Evolutionary conservation across 2,888 invertebrate species (phyloP), one percentile per base, ranked within the genome.

Genomic region (Hybos culiciformis): DNA sequence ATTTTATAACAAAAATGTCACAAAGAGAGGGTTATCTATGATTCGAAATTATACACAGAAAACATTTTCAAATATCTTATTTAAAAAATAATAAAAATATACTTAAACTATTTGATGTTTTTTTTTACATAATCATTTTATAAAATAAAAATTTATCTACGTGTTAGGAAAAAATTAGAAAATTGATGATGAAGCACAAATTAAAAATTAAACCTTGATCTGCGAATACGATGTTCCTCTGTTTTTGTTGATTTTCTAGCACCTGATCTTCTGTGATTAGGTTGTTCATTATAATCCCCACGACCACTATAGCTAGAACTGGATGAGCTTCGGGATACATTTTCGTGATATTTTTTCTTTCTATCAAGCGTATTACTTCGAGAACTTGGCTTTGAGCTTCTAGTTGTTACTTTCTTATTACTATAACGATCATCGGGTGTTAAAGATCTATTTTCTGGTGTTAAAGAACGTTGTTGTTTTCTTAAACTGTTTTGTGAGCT

Each of bases 251-350:
- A 49, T 50, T 50, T 57, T 37, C 63, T 56, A 17, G 56, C 56
- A 31, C 54, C 48, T 2, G 63, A 55, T 5, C 66, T 55, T 3
- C 63, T 53, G 50, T 60, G 60, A 14, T 46, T 12, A n/a, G 45
- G 46, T 3, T 41, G 39, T 7, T 18, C 43, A 9, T 46, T 46
- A n/a, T 51, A 51, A 39, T 53, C 46, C 2, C 61, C 62, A 0
- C 61, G 56, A n/a, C 63, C 66, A 41, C 65, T 66, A 42, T 66
- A 66, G 32, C 66, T 66, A 2, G 66, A 66, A 42, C 66, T 67
- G 1, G 66, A 67, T 5, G 66, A 66, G 43, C 66, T 66, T 18
- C 66, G 54, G 9, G 66, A 64, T 36, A 63, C 60, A 50, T 57
- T 62, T 11, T 66, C 64, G 23, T 61, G 59, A 41, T 54, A 55